Conservation (phyloP, 2,888 invertebrate genomes). For the Caenorhabditis auriculariae region DNA sequence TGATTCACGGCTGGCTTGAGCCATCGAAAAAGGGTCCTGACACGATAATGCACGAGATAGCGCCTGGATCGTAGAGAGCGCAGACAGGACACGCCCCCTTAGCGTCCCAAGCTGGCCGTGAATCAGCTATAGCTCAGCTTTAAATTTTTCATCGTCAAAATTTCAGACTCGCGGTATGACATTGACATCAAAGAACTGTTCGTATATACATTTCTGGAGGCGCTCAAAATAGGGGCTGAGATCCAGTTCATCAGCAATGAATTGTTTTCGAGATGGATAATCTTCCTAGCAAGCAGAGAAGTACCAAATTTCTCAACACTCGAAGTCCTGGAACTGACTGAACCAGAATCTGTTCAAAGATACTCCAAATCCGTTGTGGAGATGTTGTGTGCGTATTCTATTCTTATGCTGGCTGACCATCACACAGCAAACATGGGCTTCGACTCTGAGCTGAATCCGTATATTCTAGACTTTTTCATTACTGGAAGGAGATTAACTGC, state of each 20-base stretch:
- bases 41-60: too few relatives aligned
- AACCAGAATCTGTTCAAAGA: constrained; percentile 1
- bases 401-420: constrained; percentile 11
- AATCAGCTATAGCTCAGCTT: too few relatives aligned
- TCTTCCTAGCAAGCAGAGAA: not conserved
- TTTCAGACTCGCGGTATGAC: constrained; percentile 1
- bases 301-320: not conserved
- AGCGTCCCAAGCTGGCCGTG: too few relatives aligned
- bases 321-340: not conserved
- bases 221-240: constrained; percentile 1
- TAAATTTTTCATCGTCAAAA: constrained; percentile 3
- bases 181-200: constrained; percentile 1
- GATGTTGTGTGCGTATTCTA: constrained; percentile 7
- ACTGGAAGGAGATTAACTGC: constrained; percentile 14
- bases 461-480: constrained; percentile 17
- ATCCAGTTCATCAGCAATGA: not conserved
- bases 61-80: too few relatives aligned
- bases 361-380: constrained; percentile 7
- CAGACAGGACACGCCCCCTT: too few relatives aligned
- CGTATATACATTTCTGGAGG: not conserved
- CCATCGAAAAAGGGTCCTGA: too few relatives aligned
- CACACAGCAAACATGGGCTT: constrained; percentile 17
- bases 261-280: not conserved
- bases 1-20: too few relatives aligned
- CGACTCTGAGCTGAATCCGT: constrained; percentile 13